Evolutionary conservation across 2,797 vertebrate species (phyloP).

Genomic region (Hippoglossus hippoglossus): DNA sequence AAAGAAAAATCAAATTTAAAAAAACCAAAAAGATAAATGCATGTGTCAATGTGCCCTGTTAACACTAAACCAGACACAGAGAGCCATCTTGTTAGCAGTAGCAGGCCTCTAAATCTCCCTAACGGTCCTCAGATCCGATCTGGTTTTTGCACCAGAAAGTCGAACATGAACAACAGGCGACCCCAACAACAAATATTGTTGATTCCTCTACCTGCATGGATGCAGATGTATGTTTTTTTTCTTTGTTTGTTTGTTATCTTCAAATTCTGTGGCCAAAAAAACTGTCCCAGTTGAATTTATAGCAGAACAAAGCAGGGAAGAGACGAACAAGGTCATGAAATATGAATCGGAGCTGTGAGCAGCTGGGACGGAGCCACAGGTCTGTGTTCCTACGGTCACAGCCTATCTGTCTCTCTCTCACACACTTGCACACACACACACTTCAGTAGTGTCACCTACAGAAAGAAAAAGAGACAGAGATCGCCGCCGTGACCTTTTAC

Average conservation of each 20-base stretch:
- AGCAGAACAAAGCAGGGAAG: constrained; percentile 54
- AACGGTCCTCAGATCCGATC: constrained; percentile 59
- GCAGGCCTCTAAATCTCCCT: constrained; percentile 57
- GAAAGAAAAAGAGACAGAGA: constrained; percentile 51
- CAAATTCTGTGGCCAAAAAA: constrained; percentile 38
- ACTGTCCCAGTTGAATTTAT: constrained; percentile 47
- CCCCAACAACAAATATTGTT: constrained; percentile 73
- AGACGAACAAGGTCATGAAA: constrained; percentile 63
- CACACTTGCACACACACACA: constrained; percentile 33
- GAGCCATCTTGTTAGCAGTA: constrained; percentile 59
- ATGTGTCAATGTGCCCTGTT: constrained; percentile 57
- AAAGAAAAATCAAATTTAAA: neutral
- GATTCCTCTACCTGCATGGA: constrained; percentile 65
- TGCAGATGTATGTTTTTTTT: constrained; percentile 53
- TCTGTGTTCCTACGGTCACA: constrained; percentile 53
- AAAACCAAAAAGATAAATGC: constrained; percentile 16
- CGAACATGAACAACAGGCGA: constrained; percentile 43
- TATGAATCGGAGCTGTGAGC: constrained; percentile 62
- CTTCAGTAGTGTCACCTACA: constrained; percentile 58
- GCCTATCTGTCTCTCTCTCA: constrained; percentile 37
- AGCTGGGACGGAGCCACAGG: constrained; percentile 64
- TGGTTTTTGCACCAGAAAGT: constrained; percentile 46
- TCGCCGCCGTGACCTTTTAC: constrained; percentile 50
- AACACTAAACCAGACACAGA: constrained; percentile 46
- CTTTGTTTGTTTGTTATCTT: constrained; percentile 26